Base-by-base conservation (phyloP, 2,113 vertebrate species). In the Archocentrus centrarchus region DNA sequence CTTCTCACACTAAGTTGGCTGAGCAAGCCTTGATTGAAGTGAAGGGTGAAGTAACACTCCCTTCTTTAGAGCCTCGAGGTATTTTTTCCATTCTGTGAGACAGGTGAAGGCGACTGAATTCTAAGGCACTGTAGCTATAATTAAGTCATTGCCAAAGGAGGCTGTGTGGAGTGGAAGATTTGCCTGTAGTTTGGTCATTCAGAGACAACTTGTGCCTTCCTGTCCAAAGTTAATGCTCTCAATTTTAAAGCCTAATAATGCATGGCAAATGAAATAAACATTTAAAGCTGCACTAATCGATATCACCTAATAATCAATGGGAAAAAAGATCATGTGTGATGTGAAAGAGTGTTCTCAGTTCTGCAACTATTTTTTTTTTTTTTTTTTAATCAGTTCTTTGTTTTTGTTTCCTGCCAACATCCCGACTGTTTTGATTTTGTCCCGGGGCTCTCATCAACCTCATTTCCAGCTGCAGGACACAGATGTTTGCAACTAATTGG, bases 11-110 rank as follows among this genome's bases (percentile, higher is more conserved):
- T 78, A 68, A 62, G 77, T 83, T 85, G 89, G 76, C 59, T 61
- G 60, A 64, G 35, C 83, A 85, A 75, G 70, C 81, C 84, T 73
- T 88, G 87, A 93, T 90, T 92, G 87, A 93, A 91, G 90, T 83
- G 87, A 93, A 93, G 89, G 81, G 91, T 86, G 91, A 89, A 90
- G 80, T 87, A 88, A 86, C 83, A 76, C 86, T 84, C 77, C 79
- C 88, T 81, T 88, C 84, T 88, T 85, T 61, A 10, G 32, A n/a
- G 70, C 83, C 85, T 83, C 17, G 20, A 83, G 84, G 83, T 86
- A 63, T 75, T 93, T 70, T 88, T 90, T 86, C 41, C 47, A 59
- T 70, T 83, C 79, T 63, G 14, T 24, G 80, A 88, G 76, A 85
- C 61, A 59, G 78, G 89, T 39, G 60, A 81, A 58, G 86, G 87